Percentiles rank a stretch among this genome's conserved stretches.
Evolutionary conservation across 2,113 vertebrate genomes (phyloP).

Genomic region (Pollachius pollachius): DNA sequence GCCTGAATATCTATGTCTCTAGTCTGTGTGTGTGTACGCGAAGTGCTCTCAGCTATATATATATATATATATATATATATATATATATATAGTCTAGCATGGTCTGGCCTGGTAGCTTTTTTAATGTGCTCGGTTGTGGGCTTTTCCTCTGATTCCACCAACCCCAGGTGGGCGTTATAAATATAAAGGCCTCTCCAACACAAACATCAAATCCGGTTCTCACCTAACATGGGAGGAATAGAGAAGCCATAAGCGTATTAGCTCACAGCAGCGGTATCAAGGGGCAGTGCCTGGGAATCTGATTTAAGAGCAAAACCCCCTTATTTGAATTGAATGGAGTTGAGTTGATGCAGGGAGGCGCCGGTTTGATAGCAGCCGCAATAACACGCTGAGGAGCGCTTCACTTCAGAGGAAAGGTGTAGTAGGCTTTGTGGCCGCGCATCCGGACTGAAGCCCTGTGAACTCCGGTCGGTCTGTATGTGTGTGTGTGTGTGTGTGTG

Average conservation of each 20-base stretch:
- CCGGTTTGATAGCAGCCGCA: slow-evolving; percentile 24
- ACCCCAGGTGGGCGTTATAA: slow-evolving; percentile 29
- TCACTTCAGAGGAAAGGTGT: slow-evolving; percentile 24
- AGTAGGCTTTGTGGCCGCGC: slow-evolving; percentile 35
- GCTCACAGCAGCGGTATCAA: slow-evolving; percentile 3
- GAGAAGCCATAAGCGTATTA: neutral
- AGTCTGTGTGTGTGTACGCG: too few species aligned
- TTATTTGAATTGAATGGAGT: slow-evolving; percentile 19
- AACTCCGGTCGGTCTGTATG: slow-evolving; percentile 9
- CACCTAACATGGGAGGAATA: neutral
- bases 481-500: slow-evolving; percentile 31
- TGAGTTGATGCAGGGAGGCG: slow-evolving; percentile 13
- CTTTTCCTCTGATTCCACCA: too few species aligned
- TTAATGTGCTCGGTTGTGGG: too few species aligned
- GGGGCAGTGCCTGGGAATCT: slow-evolving; percentile 21
- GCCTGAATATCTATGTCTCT: too few species aligned
- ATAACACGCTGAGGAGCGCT: slow-evolving; percentile 17
- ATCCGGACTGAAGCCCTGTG: slow-evolving; percentile 37
- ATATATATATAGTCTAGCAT: too few species aligned
- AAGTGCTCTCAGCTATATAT: too few species aligned
- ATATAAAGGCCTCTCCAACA: neutral
- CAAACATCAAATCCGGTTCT: neutral
- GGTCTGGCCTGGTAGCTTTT: too few species aligned
- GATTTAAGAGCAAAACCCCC: slow-evolving; percentile 33
- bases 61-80: too few species aligned